Conservation (phyloP, 2,888 invertebrate genomes). For the Sinelater perroti region DNA sequence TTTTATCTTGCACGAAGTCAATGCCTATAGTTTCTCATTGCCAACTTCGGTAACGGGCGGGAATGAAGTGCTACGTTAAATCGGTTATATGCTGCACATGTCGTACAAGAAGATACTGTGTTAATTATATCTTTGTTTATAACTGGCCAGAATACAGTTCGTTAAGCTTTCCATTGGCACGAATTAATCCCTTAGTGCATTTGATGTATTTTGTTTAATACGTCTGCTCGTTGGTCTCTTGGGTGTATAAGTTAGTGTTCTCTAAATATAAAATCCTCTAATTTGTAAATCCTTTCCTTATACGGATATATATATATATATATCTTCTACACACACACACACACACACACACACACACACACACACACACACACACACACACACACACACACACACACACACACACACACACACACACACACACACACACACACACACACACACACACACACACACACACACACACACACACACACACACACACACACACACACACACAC, state of each 20-base stretch:
- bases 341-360: too few relatives aligned
- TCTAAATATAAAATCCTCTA: constrained; percentile 2
- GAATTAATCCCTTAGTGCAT: not conserved
- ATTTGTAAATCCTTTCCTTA: constrained; percentile 3
- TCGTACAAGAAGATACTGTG: not conserved
- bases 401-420: too few relatives aligned
- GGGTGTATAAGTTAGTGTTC: too few relatives aligned
- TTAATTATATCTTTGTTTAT: constrained; percentile 1
- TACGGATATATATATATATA: too few relatives aligned
- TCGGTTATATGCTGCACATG: not conserved
- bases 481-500: too few relatives aligned
- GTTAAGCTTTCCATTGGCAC: constrained; percentile 8
- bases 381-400: too few relatives aligned
- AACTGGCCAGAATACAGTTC: constrained; percentile 1
- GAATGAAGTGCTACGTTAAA: not conserved
- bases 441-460: too few relatives aligned
- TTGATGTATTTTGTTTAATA: constrained; percentile 6
- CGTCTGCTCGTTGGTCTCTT: not conserved
- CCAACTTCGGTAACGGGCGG: not conserved
- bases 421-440: too few relatives aligned
- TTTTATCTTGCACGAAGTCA: constrained; percentile 1
- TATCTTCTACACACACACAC: too few relatives aligned
- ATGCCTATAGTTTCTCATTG: not conserved
- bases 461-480: too few relatives aligned
- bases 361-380: too few relatives aligned